These are phyloP conservation scores for Danio aesculapii DNA, from an alignment of 2,797 vertebrate genomes.

Conservation along the genomic window DNA sequence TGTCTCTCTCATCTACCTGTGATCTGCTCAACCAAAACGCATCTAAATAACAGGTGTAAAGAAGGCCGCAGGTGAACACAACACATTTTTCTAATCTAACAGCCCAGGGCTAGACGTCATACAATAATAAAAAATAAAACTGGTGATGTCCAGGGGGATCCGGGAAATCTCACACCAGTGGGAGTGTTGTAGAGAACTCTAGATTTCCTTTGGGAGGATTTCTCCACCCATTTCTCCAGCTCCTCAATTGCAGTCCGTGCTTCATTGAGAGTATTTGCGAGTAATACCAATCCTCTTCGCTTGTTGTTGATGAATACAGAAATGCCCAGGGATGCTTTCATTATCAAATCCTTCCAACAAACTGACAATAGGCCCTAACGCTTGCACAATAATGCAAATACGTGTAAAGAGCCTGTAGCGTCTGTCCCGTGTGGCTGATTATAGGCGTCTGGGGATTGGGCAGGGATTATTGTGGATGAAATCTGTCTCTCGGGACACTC, in stretches of 20 bases:
- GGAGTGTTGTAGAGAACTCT: slow-evolving; percentile 63
- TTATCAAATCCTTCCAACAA: slow-evolving; percentile 5
- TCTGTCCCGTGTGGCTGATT: slow-evolving; percentile 64
- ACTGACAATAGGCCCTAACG: not conserved
- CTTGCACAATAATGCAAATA: not conserved
- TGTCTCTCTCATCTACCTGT: too few relatives aligned
- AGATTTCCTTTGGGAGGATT: slow-evolving; percentile 58
- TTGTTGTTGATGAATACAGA: not conserved
- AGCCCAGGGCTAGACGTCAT: not conserved
- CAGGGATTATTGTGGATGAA: slow-evolving; percentile 74
- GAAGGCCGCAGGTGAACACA: not conserved
- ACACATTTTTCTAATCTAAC: not conserved
- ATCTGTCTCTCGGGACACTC: slow-evolving; percentile 62
- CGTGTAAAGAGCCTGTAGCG: slow-evolving; percentile 12
- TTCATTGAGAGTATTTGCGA: too few relatives aligned
- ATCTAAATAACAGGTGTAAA: not conserved
- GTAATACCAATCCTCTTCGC: too few relatives aligned
- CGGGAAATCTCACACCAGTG: slow-evolving; percentile 66
- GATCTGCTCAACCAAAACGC: too few relatives aligned
- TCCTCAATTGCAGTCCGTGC: slow-evolving; percentile 51
- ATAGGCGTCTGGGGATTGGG: slow-evolving; percentile 67
- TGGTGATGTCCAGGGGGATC: not conserved
- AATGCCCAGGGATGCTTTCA: slow-evolving; percentile 18
- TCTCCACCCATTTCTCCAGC: not conserved
- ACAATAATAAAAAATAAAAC: not conserved